A percentile compares a stretch with the other conserved stretches of the same genome.
Conservation (phyloP, 2,888 invertebrate species). For the Chalcis sispes region DNA sequence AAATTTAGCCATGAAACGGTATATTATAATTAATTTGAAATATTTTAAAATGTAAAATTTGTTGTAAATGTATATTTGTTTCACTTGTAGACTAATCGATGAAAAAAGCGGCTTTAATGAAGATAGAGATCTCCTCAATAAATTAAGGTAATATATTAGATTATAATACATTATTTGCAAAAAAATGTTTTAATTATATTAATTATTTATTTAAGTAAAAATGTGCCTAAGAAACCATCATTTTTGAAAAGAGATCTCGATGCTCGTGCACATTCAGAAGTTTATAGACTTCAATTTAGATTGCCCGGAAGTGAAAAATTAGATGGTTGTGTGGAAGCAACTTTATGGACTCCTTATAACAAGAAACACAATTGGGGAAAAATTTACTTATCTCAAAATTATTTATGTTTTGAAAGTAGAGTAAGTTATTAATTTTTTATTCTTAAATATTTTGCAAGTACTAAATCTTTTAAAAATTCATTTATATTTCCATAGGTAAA, state of each 20-base stretch:
- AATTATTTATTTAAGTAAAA: conserved; percentile 80
- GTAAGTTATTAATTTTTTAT: conserved; percentile 81
- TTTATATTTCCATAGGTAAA: conserved; percentile 79
- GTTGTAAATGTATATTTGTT: conserved; percentile 38
- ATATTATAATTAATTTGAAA: conserved; percentile 65
- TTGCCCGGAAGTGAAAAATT: conserved; percentile 93
- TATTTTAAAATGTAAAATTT: conserved; percentile 19
- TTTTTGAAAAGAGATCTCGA: conserved; percentile 96
- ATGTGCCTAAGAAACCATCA: conserved; percentile 92
- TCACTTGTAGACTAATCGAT: conserved; percentile 85
- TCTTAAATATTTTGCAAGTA: conserved; percentile 35
- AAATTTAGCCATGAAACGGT: conserved; percentile 97
- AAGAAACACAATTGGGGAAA: conserved; percentile 92
- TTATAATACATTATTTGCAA: no score
- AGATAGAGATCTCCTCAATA: conserved; percentile 89
- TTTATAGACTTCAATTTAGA: conserved; percentile 89
- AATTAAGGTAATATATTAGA: conserved; percentile 81
- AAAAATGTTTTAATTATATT: neutral
- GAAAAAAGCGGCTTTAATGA: conserved; percentile 94
- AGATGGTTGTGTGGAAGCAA: conserved; percentile 94
- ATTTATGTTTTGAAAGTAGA: conserved; percentile 96
- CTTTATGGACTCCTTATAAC: conserved; percentile 96
- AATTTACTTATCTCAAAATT: conserved; percentile 94
- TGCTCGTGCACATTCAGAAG: conserved; percentile 94
- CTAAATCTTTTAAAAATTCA: conserved; percentile 4